These are phyloP conservation scores for Megalonaias nervosa DNA, from an alignment of 1,140 invertebrate genomes.

Conservation along the genomic window DNA sequence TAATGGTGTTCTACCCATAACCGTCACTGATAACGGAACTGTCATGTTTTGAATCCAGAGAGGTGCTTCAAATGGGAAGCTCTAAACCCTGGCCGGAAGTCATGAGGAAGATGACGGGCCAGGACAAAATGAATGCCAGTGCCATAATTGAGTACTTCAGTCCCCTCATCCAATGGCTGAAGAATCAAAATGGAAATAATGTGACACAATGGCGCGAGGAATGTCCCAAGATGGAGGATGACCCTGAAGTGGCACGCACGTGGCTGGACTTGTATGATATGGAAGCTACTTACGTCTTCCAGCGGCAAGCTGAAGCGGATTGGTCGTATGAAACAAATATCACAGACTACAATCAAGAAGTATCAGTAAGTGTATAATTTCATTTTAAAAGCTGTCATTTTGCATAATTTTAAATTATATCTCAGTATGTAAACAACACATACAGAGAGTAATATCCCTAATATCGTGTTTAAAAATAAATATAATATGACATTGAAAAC, in stretches of 20 bases:
- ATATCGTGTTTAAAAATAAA: too few relatives aligned
- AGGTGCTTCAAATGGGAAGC: conserved; percentile 84
- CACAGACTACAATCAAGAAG: conserved; percentile 53
- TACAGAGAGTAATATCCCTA: too few relatives aligned
- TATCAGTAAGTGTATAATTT: conserved; percentile 28
- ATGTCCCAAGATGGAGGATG: conserved; percentile 29
- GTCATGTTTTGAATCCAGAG: conserved; percentile 75
- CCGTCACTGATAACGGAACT: too few relatives aligned
- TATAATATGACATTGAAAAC: too few relatives aligned
- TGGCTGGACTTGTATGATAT: conserved; percentile 35
- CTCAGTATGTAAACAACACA: too few relatives aligned
- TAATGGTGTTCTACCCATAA: not conserved
- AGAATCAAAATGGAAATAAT: conserved; percentile 78
- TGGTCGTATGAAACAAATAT: conserved; percentile 58
- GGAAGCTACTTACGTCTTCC: conserved; percentile 21
- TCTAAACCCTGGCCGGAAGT: conserved; percentile 87
- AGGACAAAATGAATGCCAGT: conserved; percentile 80
- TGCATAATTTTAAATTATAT: too few relatives aligned
- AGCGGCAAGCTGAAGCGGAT: conserved; percentile 10
- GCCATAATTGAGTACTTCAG: conserved; percentile 76
- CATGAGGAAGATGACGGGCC: conserved; percentile 85
- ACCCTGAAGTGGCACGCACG: conserved; percentile 1
- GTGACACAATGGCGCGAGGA: not conserved
- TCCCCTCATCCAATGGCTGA: conserved; percentile 85
- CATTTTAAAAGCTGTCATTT: too few relatives aligned